Evolutionary conservation across 2,113 vertebrate genomes (phyloP), one percentile per base, ranked within the genome.

Genomic region (Hydrolagus affinis): DNA sequence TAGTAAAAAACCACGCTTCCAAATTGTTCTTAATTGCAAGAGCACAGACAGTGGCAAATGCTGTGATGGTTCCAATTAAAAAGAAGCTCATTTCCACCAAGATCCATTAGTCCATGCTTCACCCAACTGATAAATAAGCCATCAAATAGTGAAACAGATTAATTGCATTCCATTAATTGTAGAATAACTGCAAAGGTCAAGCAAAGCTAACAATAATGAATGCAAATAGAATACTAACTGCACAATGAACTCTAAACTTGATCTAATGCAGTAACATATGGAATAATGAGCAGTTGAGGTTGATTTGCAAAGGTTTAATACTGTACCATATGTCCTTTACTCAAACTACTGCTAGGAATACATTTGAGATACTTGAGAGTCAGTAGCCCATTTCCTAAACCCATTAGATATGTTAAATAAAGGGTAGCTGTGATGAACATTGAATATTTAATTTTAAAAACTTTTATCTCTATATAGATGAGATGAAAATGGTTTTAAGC

Each of bases 1-100:
- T 93, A 93, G 94, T 91, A 92, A 88, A 66, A 89, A 89, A 91
- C 92, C 90, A 86, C 89, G 92, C 92, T 91, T 90, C 91, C 91
- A 93, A 95, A 96, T 96, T 96, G 95, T 94, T 95, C 94, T 96
- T 97, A 96, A 97, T 96, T 97, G 95, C 93, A 90, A 60, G 90
- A 92, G 89, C 90, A 94, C 89, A 64, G 90, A 93, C 90, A 91
- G 88, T 90, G 87, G 92, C 92, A 93, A 94, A 91, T 90, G 90
- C 87, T 89, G 91, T 90, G 89, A 91, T 94, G 90, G 94, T 94
- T 95, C 91, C 92, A 95, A 95, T 95, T 94, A 78, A 87, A 95
- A 91, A 92, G 91, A 90, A 90, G 91, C 91, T 92, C 92, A 93
- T 94, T 94, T 83, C 89, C 89, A 94, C 89, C 90, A 90, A 90